phyloP scores from a whole-genome alignment of 2,888 invertebrate genomes.

The Cheilosia grossa region DNA sequence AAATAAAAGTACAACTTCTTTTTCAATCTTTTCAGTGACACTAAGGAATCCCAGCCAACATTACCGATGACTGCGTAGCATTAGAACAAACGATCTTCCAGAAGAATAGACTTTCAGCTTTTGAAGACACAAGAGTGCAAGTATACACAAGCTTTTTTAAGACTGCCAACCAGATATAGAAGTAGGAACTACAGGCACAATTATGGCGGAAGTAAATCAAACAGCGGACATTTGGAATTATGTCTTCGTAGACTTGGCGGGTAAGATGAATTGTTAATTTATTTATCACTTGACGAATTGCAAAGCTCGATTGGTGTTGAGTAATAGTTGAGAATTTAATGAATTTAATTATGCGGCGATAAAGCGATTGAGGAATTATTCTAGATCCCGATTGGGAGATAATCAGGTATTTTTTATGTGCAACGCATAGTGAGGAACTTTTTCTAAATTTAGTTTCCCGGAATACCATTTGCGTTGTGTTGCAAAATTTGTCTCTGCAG shows the following conservation, averaged over 20 bases:
- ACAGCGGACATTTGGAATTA: constrained; percentile 86
- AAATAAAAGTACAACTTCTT: constrained; percentile 12
- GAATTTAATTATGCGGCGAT: constrained; percentile 46
- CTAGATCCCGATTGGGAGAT: constrained; percentile 14
- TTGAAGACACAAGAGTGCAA: constrained; percentile 24
- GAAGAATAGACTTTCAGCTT: constrained; percentile 15
- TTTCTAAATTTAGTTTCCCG: constrained; percentile 23
- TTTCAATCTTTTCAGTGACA: constrained; percentile 31
- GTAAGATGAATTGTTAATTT: constrained; percentile 81
- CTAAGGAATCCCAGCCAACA: not conserved
- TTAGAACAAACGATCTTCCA: constrained; percentile 14
- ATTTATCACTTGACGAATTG: not conserved
- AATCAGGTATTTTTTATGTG: constrained; percentile 51
- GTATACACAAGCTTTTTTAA: constrained; percentile 15
- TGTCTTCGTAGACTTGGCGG: constrained; percentile 87
- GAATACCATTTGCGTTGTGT: constrained; percentile 38
- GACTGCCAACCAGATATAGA: constrained; percentile 39
- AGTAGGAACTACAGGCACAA: constrained; percentile 77
- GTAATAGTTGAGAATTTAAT: constrained; percentile 5
- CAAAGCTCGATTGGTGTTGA: not conserved
- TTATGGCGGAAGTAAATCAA: constrained; percentile 86
- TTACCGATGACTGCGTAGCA: constrained; percentile 52
- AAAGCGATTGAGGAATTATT: constrained; percentile 15
- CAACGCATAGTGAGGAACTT: constrained; percentile 17
- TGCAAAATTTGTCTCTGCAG: constrained; percentile 2